Percentiles rank a stretch among this genome's conserved stretches.
phyloP scores from a whole-genome alignment of 2,888 invertebrate genomes.

The Diloba caeruleocephala region DNA sequence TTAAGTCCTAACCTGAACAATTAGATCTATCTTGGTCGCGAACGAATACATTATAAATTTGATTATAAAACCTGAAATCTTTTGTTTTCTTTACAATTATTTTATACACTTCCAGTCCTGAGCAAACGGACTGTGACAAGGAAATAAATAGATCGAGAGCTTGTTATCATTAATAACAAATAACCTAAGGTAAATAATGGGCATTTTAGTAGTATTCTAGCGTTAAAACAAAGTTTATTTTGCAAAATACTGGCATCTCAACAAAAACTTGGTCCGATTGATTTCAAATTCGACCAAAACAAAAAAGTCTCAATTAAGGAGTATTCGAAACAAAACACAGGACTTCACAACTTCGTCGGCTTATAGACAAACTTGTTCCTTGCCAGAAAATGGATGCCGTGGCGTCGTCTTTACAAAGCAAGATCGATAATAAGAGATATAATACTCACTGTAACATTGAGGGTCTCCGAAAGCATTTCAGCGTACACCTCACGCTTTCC shows the following conservation, averaged over 20 bases:
- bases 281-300: conserved; percentile 62
- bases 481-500: conserved; percentile 84
- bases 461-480: conserved; percentile 81
- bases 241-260: not conserved
- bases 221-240: too few species aligned
- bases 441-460: conserved; percentile 76
- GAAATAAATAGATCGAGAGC: too few species aligned
- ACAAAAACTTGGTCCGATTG: conserved; percentile 40
- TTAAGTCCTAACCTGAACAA: too few species aligned
- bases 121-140: too few species aligned
- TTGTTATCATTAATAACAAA: too few species aligned
- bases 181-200: too few species aligned
- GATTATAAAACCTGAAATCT: too few species aligned
- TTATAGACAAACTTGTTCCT: conserved; percentile 56
- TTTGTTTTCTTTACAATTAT: too few species aligned
- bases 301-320: conserved; percentile 29
- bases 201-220: too few species aligned
- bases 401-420: conserved; percentile 35
- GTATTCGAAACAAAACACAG: conserved; percentile 33
- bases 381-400: conserved; percentile 71
- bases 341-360: conserved; percentile 56
- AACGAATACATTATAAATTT: too few species aligned
- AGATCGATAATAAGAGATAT: conserved; percentile 15
- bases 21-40: too few species aligned
- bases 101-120: too few species aligned